Conservation (phyloP, 2,888 invertebrate species). For the Mycalesis mineus region DNA sequence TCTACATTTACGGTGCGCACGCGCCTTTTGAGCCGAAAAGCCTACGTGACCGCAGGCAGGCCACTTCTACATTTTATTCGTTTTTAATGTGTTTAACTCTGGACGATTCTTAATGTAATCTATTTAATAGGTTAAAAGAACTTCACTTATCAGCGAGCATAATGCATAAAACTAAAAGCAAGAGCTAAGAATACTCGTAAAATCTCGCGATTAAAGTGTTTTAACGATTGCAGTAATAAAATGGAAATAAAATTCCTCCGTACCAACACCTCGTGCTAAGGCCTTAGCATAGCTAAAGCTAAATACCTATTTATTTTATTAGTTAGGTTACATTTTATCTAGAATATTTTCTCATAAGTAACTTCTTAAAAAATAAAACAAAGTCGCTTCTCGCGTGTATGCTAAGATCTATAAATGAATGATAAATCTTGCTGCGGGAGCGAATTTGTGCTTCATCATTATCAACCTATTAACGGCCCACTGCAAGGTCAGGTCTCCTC, state of each 20-base stretch:
- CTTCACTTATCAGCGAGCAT: slow-evolving; percentile 4
- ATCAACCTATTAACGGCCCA: too few species aligned
- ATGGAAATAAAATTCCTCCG: neutral
- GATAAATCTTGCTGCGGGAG: too few species aligned
- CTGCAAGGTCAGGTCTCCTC: too few species aligned
- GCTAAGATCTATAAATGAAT: too few species aligned
- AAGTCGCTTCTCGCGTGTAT: too few species aligned
- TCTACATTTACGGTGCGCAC: slow-evolving; percentile 48
- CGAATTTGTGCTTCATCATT: too few species aligned
- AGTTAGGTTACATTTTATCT: too few species aligned
- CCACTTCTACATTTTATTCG: slow-evolving; percentile 46
- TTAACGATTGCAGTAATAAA: neutral
- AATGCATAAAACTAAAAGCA: slow-evolving; percentile 7
- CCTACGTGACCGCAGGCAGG: slow-evolving; percentile 65
- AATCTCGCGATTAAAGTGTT: neutral
- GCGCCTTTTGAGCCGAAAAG: slow-evolving; percentile 44
- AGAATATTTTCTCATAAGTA: too few species aligned
- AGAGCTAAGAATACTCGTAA: neutral
- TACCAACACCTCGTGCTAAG: too few species aligned
- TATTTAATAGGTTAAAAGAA: slow-evolving; percentile 21
- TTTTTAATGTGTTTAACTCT: slow-evolving; percentile 43
- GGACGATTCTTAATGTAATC: slow-evolving; percentile 33
- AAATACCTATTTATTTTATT: too few species aligned
- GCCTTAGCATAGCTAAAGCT: too few species aligned
- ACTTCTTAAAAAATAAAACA: too few species aligned